Conservation (phyloP, 2,113 vertebrate genomes). For the Xyrauchen texanus region DNA sequence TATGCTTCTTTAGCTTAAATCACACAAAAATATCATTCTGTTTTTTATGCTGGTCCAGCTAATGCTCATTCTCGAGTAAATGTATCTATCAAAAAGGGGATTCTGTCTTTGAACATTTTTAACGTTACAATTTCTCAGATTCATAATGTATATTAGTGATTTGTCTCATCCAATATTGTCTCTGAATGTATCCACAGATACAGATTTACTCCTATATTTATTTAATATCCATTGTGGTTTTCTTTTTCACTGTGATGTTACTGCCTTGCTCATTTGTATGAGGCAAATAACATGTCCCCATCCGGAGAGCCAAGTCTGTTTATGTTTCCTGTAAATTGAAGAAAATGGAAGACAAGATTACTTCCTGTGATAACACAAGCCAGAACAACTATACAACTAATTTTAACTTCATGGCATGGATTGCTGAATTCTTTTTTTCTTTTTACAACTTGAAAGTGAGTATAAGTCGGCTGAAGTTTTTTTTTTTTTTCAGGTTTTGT, state of each 20-base stretch:
- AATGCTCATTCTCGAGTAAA: too few relatives aligned
- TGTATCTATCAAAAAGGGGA: too few relatives aligned
- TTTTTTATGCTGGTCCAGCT: too few relatives aligned
- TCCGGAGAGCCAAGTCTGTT: too few relatives aligned
- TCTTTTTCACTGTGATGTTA: neutral
- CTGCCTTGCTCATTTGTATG: neutral
- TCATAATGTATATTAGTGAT: too few relatives aligned
- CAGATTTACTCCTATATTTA: neutral
- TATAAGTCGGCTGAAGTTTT: neutral
- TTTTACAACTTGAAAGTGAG: neutral
- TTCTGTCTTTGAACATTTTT: too few relatives aligned
- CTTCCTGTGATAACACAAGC: neutral
- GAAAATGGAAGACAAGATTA: neutral
- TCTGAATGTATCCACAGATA: too few relatives aligned
- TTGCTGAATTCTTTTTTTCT: neutral
- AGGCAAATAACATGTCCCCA: neutral
- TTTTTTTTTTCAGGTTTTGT: neutral
- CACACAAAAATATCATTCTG: too few relatives aligned
- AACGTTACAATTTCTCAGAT: too few relatives aligned
- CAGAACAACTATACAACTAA: neutral
- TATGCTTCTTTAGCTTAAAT: too few relatives aligned
- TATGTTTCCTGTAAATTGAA: neutral
- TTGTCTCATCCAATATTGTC: too few relatives aligned
- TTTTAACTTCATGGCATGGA: conserved; percentile 11
- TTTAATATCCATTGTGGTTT: neutral